A percentile compares a stretch with the other conserved stretches of the same genome.
Evolutionary conservation across 2,797 vertebrate genomes (phyloP).

Genomic region (Urocyon cinereoargenteus): DNA sequence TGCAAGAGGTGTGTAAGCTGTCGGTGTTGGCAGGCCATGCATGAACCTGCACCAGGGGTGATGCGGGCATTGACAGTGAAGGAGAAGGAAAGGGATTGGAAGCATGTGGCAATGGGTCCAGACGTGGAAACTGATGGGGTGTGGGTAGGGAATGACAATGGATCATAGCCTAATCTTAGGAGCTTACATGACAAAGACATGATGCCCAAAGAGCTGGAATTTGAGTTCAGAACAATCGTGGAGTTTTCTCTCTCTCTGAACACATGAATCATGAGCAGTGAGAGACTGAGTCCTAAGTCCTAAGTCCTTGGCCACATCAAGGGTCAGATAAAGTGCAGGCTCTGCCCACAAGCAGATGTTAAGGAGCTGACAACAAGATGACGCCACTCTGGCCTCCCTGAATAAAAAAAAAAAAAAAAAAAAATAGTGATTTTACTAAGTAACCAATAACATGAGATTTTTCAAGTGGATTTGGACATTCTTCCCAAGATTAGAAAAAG

Average conservation of each 20-base stretch:
- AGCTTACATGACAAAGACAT: neutral
- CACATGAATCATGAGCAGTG: neutral
- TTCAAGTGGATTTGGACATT: constrained; percentile 18
- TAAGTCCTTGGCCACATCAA: neutral
- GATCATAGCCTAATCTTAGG: neutral
- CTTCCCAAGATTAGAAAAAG: constrained; percentile 24
- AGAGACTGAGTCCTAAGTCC: neutral
- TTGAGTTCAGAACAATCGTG: neutral
- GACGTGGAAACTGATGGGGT: neutral
- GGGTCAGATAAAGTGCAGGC: constrained; percentile 16
- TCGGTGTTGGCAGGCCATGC: neutral
- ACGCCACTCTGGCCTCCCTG: neutral
- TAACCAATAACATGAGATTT: neutral
- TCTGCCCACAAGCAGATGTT: constrained; percentile 19
- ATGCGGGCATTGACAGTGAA: rapidly evolving
- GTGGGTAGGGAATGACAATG: neutral
- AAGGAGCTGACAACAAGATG: neutral
- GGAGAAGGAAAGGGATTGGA: neutral
- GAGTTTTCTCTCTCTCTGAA: neutral
- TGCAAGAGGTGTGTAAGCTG: neutral
- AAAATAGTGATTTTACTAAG: neutral
- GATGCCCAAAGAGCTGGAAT: neutral
- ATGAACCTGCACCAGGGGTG: neutral
- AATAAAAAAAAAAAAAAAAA: neutral
- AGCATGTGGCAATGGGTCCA: rapidly evolving